Evolutionary conservation across 2,888 invertebrate genomes (phyloP), one percentile per base, ranked within the genome.

Genomic region (Rhagonycha fulva): DNA sequence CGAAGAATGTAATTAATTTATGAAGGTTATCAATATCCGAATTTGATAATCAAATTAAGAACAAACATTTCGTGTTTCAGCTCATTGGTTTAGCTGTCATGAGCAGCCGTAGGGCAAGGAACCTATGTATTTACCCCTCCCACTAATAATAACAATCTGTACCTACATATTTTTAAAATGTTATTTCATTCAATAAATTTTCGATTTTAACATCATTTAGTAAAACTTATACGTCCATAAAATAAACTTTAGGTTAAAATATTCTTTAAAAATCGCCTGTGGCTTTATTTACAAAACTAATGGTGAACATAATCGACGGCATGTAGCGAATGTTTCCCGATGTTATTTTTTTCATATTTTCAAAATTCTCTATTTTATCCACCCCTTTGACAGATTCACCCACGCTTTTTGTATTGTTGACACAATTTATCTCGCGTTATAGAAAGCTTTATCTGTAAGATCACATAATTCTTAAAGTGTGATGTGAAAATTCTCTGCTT

Each of bases 401-500:
- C 47, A 47, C 47, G n/a, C 7, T 47, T 47, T 7, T 47, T 47
- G 47, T 47, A 9, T 47, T 47, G 47, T 47, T 47, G 47, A 47
- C 47, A 47, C 47, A 7, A n/a, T 47, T 47, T 47, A 47, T 47
- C 47, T 47, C 47, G n/a, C 47, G 47, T 47, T 47, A n/a, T 47
- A 47, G 47, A 47, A 47, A 47, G 47, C 47, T 47, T 47, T 47
- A 47, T 47, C 47, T 47, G 47, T n/a, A n/a, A 47, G 47, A 47
- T 47, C 47, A 47, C 47, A 47, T 47, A 73, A 73, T 73, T 73
- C 72, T 71, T 70, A 73, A 76, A 76, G 72, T 72, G 66, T 68
- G 72, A 11, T 71, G 72, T 70, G 68, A 62, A 71, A 73, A 70
- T 76, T 71, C 76, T 72, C 69, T 70, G 70, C 73, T 70, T 70